phyloP scores from a whole-genome alignment of 1,140 invertebrate genomes.

The Euglossa dilemma region DNA sequence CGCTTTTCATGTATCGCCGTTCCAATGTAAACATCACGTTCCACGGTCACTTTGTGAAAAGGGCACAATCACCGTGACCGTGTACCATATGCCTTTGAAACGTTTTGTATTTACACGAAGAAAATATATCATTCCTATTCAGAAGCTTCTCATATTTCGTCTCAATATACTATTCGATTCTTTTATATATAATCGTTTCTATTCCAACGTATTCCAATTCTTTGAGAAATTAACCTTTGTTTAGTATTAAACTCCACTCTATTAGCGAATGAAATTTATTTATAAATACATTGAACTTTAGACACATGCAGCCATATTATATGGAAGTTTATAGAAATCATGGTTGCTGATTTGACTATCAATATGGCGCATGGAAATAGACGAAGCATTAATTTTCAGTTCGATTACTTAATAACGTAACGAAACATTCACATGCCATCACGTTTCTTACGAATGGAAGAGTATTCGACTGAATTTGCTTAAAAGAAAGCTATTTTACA shows the following conservation, averaged over 20 bases:
- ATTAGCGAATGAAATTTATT: no score
- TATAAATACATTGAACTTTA: no score
- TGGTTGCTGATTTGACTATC: not conserved
- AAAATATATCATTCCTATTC: slow-evolving; percentile 13
- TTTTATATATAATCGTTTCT: not conserved
- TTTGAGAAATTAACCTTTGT: no score
- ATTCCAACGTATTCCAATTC: not conserved
- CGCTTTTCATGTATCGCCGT: slow-evolving; percentile 33
- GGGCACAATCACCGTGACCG: slow-evolving; percentile 20
- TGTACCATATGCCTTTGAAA: not conserved
- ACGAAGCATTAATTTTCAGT: not conserved
- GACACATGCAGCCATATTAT: not conserved
- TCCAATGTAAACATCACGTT: slow-evolving; percentile 26
- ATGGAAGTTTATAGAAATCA: not conserved
- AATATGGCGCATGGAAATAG: not conserved
- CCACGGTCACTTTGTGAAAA: slow-evolving; percentile 5
- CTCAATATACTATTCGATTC: not conserved
- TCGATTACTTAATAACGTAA: not conserved
- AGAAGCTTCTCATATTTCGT: not conserved
- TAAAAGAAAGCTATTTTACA: no score
- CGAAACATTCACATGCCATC: not conserved
- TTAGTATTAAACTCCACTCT: no score
- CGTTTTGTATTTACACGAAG: not conserved
- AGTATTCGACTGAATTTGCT: not conserved
- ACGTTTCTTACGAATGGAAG: not conserved